Conservation (phyloP, 2,888 invertebrate species). For the Drosophila flavopinicola region DNA sequence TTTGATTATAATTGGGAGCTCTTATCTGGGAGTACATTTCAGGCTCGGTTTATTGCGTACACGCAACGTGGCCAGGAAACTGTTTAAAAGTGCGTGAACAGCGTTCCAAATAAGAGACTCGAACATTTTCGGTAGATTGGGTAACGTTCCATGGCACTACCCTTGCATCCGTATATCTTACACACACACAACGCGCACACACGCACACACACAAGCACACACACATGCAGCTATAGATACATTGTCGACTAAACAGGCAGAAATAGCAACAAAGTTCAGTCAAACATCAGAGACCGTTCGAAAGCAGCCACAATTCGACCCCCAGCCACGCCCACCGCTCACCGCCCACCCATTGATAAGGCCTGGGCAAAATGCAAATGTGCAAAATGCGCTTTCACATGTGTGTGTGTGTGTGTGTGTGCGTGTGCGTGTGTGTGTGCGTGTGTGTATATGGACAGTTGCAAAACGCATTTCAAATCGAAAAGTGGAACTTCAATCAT, state of each 20-base stretch:
- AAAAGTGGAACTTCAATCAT: constrained; percentile 77
- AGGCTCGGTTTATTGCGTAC: constrained; percentile 1
- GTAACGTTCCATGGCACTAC: constrained; percentile 29
- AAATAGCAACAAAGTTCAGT: constrained; percentile 70
- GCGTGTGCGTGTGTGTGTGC: constrained; percentile 9
- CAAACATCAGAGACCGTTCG: constrained; percentile 67
- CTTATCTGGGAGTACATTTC: constrained; percentile 1
- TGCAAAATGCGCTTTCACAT: constrained; percentile 72
- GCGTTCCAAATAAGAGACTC: constrained; percentile 47
- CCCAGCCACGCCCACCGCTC: background rate
- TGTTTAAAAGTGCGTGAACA: constrained; percentile 51
- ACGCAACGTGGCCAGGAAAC: constrained; percentile 27
- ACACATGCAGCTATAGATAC: constrained; percentile 2
- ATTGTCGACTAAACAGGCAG: constrained; percentile 42
- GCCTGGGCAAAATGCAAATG: constrained; percentile 51
- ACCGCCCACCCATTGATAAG: constrained; percentile 28
- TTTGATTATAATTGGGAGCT: constrained; percentile 27
- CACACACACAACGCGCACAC: constrained; percentile 2
- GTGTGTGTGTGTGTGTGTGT: constrained; percentile 11
- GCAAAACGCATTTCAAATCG: constrained; percentile 77
- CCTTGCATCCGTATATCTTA: constrained; percentile 5
- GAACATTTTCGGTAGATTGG: constrained; percentile 9
- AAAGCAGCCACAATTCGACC: constrained; percentile 36
- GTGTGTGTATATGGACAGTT: constrained; percentile 41
- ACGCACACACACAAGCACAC: constrained; percentile 19